These are phyloP conservation scores for Microplitis mediator DNA, from an alignment of 1,140 invertebrate species.

Conservation along the genomic window DNA sequence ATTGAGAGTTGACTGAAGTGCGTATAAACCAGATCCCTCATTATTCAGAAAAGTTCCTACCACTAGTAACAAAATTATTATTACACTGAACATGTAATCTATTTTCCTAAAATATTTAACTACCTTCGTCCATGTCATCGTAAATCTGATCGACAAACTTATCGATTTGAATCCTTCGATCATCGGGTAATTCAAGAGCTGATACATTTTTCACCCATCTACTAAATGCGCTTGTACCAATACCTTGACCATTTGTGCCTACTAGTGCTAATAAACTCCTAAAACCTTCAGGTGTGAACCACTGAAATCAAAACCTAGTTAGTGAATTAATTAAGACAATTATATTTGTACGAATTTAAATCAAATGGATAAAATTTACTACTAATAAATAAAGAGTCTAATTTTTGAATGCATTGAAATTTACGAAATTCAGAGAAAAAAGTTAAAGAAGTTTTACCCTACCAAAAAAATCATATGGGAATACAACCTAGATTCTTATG, in stretches of 20 bases:
- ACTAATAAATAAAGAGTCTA: no score
- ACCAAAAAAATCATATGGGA: no score
- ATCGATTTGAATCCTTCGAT: constrained; percentile 73
- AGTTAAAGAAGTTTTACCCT: no score
- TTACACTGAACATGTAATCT: not conserved
- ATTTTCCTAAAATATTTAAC: constrained; percentile 1
- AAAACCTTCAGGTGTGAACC: constrained; percentile 87
- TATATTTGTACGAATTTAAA: no score
- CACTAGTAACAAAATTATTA: constrained; percentile 61
- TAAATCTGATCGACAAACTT: constrained; percentile 83
- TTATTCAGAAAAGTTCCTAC: constrained; percentile 89
- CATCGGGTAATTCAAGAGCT: constrained; percentile 68
- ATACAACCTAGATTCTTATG: no score
- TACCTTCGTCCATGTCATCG: constrained; percentile 82
- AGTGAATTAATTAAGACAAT: no score
- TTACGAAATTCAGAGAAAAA: no score
- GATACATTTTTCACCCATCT: constrained; percentile 83
- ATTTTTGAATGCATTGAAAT: no score
- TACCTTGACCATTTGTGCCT: constrained; percentile 92
- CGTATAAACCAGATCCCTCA: constrained; percentile 90
- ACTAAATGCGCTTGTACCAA: constrained; percentile 87
- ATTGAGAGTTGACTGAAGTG: constrained; percentile 85
- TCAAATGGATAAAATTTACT: no score
- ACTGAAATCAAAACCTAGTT: constrained; percentile 65
- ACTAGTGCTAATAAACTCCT: constrained; percentile 83